Evolutionary conservation across 1,140 invertebrate genomes (phyloP), one percentile per base, ranked within the genome.

Genomic region (Cyphomyrmex costatus): DNA sequence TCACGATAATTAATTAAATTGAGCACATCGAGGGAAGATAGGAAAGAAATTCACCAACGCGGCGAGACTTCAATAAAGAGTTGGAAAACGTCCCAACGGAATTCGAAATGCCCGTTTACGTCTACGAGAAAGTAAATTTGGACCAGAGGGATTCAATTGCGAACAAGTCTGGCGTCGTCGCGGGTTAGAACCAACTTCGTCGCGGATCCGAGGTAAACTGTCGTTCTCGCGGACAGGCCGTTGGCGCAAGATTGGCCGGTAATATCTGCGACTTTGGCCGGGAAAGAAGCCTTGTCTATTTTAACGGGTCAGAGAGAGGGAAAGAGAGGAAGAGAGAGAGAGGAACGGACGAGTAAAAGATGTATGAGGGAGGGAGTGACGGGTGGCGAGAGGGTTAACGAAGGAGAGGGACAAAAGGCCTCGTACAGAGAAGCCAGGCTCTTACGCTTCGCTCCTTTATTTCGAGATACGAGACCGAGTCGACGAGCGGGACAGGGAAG

Each of bases 241-340:
- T 86, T 79, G 79, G 68, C 86, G 68, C 84, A 83, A 87, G 86
- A 88, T 88, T 80, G 85, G 68, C 90, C 91, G 85, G 87, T 91
- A 92, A 94, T 93, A 93, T 93, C 92, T 91, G 87, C 91, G 91
- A 92, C 91, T 94, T 92, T 92, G 90, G 91, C 90, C 88, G 91
- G 91, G 92, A 91, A 93, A 91, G 90, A 92, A 93, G 90, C 83
- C 91, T 94, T 91, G 93, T 93, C 93, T 94, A 94, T 94, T 94
- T 94, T 94, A 93, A 93, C 91, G 88, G 90, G 87, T 92, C 91
- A 86, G 89, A 87, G 79, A 88, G 89, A 89, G 85, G 27, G 70
- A 58, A 30, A 61, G 71, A 78, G 46, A 49, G 65, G 10, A 36
- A 78, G 63, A 78, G 63, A 74, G 65, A 74, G 58, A 88, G 83